Evolutionary conservation across 2,113 vertebrate species (phyloP).

Genomic region (Dromas ardeola): DNA sequence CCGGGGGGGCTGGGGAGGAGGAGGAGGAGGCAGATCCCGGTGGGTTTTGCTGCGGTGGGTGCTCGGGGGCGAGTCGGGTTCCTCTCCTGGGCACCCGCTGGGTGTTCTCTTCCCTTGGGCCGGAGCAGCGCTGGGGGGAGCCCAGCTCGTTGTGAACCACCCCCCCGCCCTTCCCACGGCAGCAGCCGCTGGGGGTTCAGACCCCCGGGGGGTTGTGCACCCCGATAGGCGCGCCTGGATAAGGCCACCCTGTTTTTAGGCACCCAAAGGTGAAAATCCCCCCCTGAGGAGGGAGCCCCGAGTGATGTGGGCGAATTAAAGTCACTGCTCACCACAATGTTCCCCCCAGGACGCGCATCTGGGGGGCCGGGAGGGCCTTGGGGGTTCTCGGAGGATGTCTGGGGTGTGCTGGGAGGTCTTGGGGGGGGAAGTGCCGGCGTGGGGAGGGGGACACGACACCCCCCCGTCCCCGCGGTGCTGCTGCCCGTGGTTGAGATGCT

Average conservation of each 20-base stretch:
- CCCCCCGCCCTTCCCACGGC: rapidly evolving
- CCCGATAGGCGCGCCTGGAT: rapidly evolving
- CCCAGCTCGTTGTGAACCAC: neutral
- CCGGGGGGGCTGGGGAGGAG: neutral
- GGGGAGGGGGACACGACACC: rapidly evolving
- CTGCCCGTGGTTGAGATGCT: rapidly evolving
- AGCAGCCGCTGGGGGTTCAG: neutral
- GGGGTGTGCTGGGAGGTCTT: neutral
- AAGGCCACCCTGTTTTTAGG: too few species aligned
- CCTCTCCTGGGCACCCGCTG: neutral
- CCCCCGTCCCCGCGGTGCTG: rapidly evolving
- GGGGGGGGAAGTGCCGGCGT: rapidly evolving
- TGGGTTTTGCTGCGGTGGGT: rapidly evolving
- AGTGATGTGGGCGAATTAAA: neutral
- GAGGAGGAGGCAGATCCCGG: rapidly evolving
- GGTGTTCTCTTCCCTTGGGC: neutral
- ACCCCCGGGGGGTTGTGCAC: rapidly evolving
- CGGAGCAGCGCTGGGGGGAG: neutral
- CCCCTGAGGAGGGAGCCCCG: rapidly evolving
- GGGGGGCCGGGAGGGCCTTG: rapidly evolving
- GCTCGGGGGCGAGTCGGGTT: rapidly evolving
- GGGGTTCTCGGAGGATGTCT: neutral
- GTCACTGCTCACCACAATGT: rapidly evolving
- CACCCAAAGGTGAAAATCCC: neutral
- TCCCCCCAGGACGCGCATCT: rapidly evolving